Evolutionary conservation across 1,140 invertebrate species (phyloP).

Genomic region (Tetramorium simillimum): DNA sequence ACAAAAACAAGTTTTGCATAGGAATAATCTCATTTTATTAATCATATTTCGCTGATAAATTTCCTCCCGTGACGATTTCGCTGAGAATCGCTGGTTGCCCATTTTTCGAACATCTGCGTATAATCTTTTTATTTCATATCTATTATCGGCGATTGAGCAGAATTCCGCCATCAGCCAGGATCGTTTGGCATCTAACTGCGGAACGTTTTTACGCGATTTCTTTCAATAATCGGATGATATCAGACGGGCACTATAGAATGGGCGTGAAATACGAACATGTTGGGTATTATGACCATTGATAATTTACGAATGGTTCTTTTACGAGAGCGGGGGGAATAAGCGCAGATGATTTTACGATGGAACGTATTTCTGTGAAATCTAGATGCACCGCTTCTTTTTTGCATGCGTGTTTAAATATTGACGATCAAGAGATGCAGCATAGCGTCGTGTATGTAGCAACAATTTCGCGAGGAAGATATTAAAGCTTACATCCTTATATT

Average conservation of each 20-base stretch:
- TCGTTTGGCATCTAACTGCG: constrained; percentile 21
- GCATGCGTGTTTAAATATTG: background rate
- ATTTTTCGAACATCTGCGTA: constrained; percentile 6
- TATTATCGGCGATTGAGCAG: background rate
- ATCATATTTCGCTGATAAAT: background rate
- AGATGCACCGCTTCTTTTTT: background rate
- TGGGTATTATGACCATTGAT: constrained; percentile 17
- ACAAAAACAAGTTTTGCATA: background rate
- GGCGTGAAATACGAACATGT: background rate
- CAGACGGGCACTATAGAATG: background rate
- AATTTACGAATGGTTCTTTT: constrained; percentile 2
- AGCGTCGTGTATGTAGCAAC: background rate
- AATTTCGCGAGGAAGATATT: background rate
- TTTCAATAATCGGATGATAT: constrained; percentile 9
- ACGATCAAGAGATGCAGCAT: background rate
- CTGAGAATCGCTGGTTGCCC: background rate
- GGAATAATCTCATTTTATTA: background rate
- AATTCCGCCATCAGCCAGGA: constrained; percentile 10
- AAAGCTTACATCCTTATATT: background rate
- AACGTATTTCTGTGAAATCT: background rate
- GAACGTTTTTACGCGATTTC: background rate
- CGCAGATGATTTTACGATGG: constrained; percentile 1
- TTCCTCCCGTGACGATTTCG: background rate
- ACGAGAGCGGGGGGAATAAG: background rate
- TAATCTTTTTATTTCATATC: constrained; percentile 17